Conservation (phyloP, 2,888 invertebrate genomes). For the Lithodes maja region DNA sequence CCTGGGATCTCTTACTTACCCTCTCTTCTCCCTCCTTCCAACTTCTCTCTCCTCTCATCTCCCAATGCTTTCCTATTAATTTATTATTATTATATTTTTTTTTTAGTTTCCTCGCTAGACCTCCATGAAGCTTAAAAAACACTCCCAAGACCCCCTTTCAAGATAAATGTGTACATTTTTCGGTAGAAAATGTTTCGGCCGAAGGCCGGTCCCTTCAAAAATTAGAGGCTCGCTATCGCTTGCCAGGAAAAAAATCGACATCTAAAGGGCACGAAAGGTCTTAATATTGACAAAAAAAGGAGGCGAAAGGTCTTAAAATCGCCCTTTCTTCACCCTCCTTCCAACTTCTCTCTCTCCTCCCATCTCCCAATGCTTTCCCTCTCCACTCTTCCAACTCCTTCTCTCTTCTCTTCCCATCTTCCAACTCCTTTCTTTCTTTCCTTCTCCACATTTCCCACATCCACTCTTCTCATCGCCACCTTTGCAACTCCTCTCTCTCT, state of each 20-base stretch:
- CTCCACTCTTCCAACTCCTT: neutral
- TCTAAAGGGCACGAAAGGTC: no score
- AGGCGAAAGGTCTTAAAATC: neutral
- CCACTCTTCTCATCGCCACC: neutral
- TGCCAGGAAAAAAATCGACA: no score
- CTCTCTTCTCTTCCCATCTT: neutral
- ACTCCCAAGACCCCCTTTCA: no score
- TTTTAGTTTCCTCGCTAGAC: neutral
- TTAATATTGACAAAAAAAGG: no score
- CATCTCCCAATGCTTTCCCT: neutral
- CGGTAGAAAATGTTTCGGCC: no score
- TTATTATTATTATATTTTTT: neutral
- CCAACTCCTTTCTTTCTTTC: neutral
- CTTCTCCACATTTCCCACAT: neutral
- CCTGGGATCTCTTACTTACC: slow-evolving; percentile 29
- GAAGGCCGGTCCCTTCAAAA: no score
- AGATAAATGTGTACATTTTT: no score
- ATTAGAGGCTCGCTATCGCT: no score
- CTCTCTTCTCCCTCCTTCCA: slow-evolving; percentile 1
- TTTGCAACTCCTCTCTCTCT: neutral
- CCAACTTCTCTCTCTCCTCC: neutral
- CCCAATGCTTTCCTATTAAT: neutral
- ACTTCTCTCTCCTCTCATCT: neutral
- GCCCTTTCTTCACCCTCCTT: neutral
- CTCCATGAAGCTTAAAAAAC: no score